Base-by-base conservation (phyloP, 2,888 invertebrate species). In the Tetragonisca angustula region DNA sequence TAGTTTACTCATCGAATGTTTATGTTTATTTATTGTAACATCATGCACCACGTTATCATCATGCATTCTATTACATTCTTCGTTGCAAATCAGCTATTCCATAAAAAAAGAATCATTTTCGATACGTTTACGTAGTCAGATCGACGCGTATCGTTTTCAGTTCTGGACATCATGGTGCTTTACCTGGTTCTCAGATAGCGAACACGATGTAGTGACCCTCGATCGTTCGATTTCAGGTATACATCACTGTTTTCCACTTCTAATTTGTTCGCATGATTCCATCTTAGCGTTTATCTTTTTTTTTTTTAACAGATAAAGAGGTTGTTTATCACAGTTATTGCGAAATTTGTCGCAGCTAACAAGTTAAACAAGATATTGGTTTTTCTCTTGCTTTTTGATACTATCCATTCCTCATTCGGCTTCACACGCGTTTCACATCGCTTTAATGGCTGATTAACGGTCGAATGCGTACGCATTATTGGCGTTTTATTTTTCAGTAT, bases 101-200 rank as follows among this genome's bases (percentile, higher is more conserved):
- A 24, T n/a, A 9, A 27, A 50, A 32, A 36, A 59, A 19, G 32
- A 24, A 50, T 36, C 50, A n/a, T 43, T 59, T 6, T 21, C 15
- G 49, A 36, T 43, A 71, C 27, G 61, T 61, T 49, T 49, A 62
- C 32, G 21, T 54, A 56, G 74, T 75, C 56, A 75, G 74, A 72
- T 73, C 72, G 61, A 43, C 74, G 74, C 74, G 65, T 91, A 84
- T 89, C 88, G 83, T 91, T 93, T 93, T 92, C 93, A 93, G 93
- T 93, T 91, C 86, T 93, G 90, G 93, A 93, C 91, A 89, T 93
- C 90, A 84, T 87, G 92, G 93, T 92, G 90, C 92, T 93, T 93
- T 93, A 93, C 91, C 92, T 93, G 91, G 93, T 92, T 90, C 89
- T 93, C 89, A 93, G 92, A 92, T 93, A 93, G 89, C 91, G 84